A percentile compares a stretch with the other conserved stretches of the same genome.
Evolutionary conservation across 1,140 invertebrate genomes (phyloP).

Genomic region (Archivesica marissinica): DNA sequence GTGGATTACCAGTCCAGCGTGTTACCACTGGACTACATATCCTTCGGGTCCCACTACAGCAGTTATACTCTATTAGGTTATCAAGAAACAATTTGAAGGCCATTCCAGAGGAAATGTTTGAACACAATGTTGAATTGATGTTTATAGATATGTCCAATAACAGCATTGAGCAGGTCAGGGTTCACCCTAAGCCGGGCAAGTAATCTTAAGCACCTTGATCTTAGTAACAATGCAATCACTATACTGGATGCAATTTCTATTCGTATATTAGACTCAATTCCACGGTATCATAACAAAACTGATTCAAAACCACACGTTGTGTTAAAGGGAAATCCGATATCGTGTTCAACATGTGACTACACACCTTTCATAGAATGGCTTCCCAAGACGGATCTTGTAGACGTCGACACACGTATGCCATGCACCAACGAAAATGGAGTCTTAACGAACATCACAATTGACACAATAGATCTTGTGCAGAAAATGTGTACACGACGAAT

Average conservation of each 20-base stretch:
- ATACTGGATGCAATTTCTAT: neutral
- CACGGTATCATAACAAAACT: neutral
- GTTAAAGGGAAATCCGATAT: neutral
- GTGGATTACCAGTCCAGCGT: no score
- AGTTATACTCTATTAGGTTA: neutral
- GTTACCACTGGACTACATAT: no score
- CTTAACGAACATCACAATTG: neutral
- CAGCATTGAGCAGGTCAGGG: neutral
- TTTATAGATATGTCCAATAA: neutral
- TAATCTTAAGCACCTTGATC: neutral
- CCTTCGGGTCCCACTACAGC: no score
- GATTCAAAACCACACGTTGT: neutral
- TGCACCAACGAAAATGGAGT: conserved; percentile 4
- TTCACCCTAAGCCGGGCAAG: neutral
- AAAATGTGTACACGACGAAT: neutral
- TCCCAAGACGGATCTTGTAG: neutral
- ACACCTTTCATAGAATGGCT: neutral
- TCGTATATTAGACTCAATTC: neutral
- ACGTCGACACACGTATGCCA: neutral
- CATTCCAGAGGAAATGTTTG: neutral
- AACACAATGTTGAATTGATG: neutral
- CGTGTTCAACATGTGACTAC: neutral
- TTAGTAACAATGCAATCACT: neutral
- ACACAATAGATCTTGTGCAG: neutral
- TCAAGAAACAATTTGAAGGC: neutral